Conservation (phyloP, 2,888 invertebrate genomes). For the Slavum lentiscoides region DNA sequence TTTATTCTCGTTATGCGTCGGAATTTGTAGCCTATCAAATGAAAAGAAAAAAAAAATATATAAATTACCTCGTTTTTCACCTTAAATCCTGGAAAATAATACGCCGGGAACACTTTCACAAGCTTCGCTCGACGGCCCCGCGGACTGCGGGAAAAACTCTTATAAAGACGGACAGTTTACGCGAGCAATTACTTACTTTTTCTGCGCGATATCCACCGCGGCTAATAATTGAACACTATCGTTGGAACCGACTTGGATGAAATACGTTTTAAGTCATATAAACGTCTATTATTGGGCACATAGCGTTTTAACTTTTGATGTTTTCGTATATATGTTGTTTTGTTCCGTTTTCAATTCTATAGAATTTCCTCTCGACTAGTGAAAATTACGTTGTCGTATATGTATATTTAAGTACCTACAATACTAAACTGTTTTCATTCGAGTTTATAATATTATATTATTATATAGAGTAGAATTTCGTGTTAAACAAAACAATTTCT, state of each 20-base stretch:
- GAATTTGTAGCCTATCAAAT: neutral
- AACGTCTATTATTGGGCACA: neutral
- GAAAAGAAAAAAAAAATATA: neutral
- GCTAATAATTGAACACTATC: constrained; percentile 16
- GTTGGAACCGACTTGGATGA: constrained; percentile 4
- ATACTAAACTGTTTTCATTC: no score
- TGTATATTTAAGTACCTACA: no score
- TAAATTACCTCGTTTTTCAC: constrained; percentile 17
- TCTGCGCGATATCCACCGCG: neutral
- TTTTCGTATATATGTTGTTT: neutral
- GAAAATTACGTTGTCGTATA: no score
- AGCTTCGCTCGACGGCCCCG: neutral
- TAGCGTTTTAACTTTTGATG: neutral
- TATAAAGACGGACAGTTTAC: constrained; percentile 16
- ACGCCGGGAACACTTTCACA: neutral
- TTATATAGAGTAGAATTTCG: no score
- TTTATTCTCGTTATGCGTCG: neutral
- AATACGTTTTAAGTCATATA: constrained; percentile 12
- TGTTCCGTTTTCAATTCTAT: no score
- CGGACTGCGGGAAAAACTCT: neutral
- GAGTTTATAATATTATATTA: no score
- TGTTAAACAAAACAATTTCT: no score
- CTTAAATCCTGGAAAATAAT: constrained; percentile 14
- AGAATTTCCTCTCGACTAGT: no score
- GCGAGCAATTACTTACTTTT: constrained; percentile 9